Evolutionary conservation across 2,888 invertebrate species (phyloP).

Genomic region (Phalangium opilio): DNA sequence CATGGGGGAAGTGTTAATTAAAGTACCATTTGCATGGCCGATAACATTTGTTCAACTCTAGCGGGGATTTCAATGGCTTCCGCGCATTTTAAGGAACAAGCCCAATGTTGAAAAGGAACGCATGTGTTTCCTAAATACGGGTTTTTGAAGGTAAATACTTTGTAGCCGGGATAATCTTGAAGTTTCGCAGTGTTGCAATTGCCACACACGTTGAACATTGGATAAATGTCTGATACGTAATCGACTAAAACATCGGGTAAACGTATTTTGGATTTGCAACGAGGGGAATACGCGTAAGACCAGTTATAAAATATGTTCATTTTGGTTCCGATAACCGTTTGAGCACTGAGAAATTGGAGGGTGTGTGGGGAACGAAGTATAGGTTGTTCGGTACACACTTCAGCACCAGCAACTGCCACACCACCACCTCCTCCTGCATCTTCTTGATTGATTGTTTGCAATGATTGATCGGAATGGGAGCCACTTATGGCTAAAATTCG

Average conservation of each 20-base stretch:
- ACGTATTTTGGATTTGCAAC: conserved; percentile 20
- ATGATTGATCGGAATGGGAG: neutral
- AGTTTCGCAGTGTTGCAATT: conserved; percentile 29
- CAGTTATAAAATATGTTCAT: conserved; percentile 28
- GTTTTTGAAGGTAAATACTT: conserved; percentile 36
- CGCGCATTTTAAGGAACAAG: conserved; percentile 34
- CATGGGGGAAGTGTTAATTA: no score
- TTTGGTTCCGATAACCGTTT: conserved; percentile 31
- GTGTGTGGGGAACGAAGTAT: conserved; percentile 15
- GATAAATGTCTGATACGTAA: conserved; percentile 32
- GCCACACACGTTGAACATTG: conserved; percentile 32
- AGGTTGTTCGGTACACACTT: neutral
- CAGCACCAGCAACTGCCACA: conserved; percentile 3
- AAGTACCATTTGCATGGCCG: conserved; percentile 23
- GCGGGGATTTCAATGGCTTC: conserved; percentile 34
- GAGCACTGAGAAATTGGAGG: conserved; percentile 31
- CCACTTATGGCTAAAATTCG: conserved; percentile 26
- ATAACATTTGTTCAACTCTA: conserved; percentile 29
- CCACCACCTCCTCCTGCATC: neutral
- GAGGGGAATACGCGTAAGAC: no score
- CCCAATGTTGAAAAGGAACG: conserved; percentile 38
- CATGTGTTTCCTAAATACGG: conserved; percentile 37
- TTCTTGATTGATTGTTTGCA: neutral
- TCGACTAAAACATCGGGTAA: conserved; percentile 32
- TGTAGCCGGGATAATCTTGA: conserved; percentile 30